phyloP scores from a whole-genome alignment of 92 coral and sea anemone species.

The Umimayanthus kanabou region DNA sequence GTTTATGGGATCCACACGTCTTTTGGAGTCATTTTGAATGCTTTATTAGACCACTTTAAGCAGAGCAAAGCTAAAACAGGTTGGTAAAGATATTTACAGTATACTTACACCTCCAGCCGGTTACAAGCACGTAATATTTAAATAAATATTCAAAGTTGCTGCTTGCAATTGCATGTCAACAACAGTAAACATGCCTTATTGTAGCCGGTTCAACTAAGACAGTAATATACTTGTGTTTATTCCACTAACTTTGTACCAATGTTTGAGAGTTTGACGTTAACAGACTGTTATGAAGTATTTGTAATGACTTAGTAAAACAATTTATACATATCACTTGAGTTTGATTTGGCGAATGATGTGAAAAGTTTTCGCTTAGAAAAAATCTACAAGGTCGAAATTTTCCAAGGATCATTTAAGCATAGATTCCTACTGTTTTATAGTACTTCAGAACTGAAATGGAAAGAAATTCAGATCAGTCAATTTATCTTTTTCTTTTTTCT shows the following conservation, averaged over 20 bases:
- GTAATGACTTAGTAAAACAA: not conserved
- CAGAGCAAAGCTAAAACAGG: constrained; percentile 87
- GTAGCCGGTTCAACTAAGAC: too few relatives aligned
- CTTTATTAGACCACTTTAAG: constrained; percentile 68
- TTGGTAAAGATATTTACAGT: constrained; percentile 32
- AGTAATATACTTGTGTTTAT: not conserved
- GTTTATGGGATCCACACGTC: constrained; percentile 88
- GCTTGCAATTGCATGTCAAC: not conserved
- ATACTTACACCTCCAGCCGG: not conserved
- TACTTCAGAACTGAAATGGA: too few relatives aligned
- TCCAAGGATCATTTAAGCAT: not conserved
- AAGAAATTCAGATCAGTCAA: too few relatives aligned
- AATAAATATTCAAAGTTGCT: not conserved
- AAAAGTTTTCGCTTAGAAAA: not conserved
- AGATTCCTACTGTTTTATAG: not conserved
- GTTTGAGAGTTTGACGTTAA: not conserved
- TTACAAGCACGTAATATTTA: not conserved
- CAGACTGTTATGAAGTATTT: not conserved
- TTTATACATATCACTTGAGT: not conserved
- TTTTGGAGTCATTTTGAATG: constrained; percentile 77
- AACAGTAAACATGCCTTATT: not conserved
- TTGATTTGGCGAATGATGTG: not conserved
- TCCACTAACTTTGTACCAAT: not conserved
- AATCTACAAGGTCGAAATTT: too few relatives aligned
- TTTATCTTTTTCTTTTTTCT: not conserved